These are phyloP conservation scores for Nesogale talazaci DNA, from an alignment of 2,113 vertebrate genomes.

Conservation along the genomic window DNA sequence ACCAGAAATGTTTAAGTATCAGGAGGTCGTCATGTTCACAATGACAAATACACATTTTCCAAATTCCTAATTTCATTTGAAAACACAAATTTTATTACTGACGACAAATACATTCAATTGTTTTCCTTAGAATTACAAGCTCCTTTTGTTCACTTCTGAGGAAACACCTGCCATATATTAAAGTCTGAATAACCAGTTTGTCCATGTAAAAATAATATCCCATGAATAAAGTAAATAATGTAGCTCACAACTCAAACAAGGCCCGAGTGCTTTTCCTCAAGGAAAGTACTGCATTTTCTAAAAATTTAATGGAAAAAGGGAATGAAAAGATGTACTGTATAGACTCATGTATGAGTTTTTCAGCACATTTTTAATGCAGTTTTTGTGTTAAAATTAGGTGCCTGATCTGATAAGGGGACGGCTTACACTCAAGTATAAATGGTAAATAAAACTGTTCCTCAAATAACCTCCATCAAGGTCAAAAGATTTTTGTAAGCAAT, in stretches of 20 bases:
- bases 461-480: too few species aligned
- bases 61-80: conserved; percentile 19
- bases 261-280: neutral
- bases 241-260: neutral
- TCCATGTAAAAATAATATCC: neutral
- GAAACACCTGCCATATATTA: neutral
- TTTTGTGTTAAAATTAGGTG: too few species aligned
- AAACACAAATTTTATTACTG: neutral
- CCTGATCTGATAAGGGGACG: too few species aligned
- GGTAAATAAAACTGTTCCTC: too few species aligned
- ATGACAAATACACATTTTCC: neutral
- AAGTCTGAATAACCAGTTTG: neutral
- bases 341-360: too few species aligned
- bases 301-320: too few species aligned
- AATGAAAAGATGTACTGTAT: too few species aligned
- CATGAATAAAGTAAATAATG: neutral
- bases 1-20: neutral
- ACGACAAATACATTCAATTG: neutral
- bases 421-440: too few species aligned
- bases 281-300: neutral
- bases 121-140: neutral
- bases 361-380: too few species aligned
- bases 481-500: too few species aligned
- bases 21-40: neutral
- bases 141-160: neutral